Percentiles rank a stretch among this genome's conserved stretches.
Conservation (phyloP, 2,113 vertebrate genomes). For the Tetrao urogallus region DNA sequence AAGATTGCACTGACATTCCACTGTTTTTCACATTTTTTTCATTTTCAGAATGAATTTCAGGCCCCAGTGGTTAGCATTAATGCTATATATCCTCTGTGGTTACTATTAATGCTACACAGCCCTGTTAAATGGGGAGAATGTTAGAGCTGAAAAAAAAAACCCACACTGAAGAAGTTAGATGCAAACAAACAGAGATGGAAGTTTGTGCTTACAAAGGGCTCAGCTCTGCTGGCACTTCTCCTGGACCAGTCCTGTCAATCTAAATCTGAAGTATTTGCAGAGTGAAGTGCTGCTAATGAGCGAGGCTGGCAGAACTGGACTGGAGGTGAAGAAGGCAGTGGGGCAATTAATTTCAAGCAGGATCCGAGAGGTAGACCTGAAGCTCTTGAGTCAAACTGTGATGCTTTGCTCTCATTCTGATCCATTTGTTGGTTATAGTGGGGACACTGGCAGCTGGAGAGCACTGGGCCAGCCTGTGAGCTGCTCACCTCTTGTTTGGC, state of each 20-base stretch:
- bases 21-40: constrained; percentile 8
- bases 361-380: background rate
- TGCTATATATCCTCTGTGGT: constrained; percentile 45
- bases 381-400: background rate
- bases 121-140: background rate
- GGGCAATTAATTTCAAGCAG: background rate
- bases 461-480: background rate
- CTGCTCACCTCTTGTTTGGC: background rate
- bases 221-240: constrained; percentile 28
- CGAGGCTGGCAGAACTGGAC: background rate
- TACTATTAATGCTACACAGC: background rate
- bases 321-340: background rate
- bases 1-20: constrained; percentile 28
- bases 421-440: background rate
- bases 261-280: constrained; percentile 51
- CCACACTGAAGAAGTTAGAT: constrained; percentile 5
- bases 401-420: background rate
- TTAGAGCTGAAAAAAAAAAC: constrained; percentile 5
- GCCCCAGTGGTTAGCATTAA: constrained; percentile 17
- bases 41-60: constrained; percentile 46
- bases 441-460: rapidly evolving
- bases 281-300: constrained; percentile 62
- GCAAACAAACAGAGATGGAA: background rate
- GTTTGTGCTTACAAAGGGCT: constrained; percentile 40
- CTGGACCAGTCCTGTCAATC: constrained; percentile 47